Evolutionary conservation across 1,140 invertebrate genomes (phyloP).

Genomic region (Drosophila prosaltans): DNA sequence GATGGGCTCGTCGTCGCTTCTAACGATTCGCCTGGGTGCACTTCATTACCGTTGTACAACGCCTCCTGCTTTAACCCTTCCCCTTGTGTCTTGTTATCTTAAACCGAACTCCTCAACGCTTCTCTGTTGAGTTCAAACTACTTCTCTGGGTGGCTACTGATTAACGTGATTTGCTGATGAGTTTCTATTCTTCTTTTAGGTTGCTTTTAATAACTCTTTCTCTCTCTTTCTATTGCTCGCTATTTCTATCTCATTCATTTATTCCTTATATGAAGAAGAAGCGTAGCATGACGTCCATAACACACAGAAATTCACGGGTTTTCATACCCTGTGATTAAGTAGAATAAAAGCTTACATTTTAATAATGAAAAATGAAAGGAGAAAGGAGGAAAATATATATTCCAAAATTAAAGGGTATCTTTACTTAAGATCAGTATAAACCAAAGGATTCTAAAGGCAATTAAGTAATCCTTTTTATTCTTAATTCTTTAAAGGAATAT

Average conservation of each 20-base stretch:
- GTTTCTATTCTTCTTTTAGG: slow-evolving; percentile 29
- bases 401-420: too few relatives aligned
- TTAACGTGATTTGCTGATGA: slow-evolving; percentile 68
- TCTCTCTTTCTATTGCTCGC: slow-evolving; percentile 10
- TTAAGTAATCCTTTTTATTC: too few relatives aligned
- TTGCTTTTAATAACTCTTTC: slow-evolving; percentile 21
- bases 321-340: neutral
- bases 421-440: too few relatives aligned
- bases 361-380: neutral
- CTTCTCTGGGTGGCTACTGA: slow-evolving; percentile 48
- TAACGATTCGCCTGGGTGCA: slow-evolving; percentile 40
- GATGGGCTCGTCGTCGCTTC: slow-evolving; percentile 8
- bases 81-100: neutral
- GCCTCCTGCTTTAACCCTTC: neutral
- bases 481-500: too few relatives aligned
- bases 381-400: too few relatives aligned
- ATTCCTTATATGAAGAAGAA: slow-evolving; percentile 60
- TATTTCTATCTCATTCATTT: slow-evolving; percentile 39
- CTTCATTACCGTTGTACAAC: slow-evolving; percentile 50
- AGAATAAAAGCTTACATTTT: neutral
- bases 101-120: neutral
- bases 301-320: slow-evolving; percentile 46
- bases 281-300: slow-evolving; percentile 54
- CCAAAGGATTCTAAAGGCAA: too few relatives aligned
- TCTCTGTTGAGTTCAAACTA: slow-evolving; percentile 11